Evolutionary conservation across 2,113 vertebrate genomes (phyloP), one percentile per base, ranked within the genome.

Genomic region (Chunga burmeisteri): DNA sequence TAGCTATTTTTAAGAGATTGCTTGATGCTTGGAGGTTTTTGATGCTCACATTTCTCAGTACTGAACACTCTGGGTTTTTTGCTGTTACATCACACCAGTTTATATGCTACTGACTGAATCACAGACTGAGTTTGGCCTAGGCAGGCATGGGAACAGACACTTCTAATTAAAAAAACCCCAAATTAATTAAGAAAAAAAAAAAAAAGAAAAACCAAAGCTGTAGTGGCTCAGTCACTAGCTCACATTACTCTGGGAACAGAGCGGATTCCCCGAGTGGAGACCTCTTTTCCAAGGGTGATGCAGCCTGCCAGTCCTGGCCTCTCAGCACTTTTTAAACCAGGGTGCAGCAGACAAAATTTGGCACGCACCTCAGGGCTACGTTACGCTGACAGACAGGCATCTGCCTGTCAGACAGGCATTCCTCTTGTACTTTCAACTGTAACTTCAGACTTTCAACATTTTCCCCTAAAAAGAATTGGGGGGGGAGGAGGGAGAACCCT

Each of bases 1-100:
- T 72, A 93, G 88, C 82, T 96, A 49, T 92, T 96, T 94, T 94
- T 86, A 96, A 90, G 66, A 49, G 85, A 19, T n/a, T 90, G 70
- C 58, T 68, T 80, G n/a, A 83, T 86, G 86, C 68, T 66, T 46
- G 32, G 58, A 89, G 56, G 40, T 17, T 80, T 73, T 67, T 65
- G 68, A 61, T 94, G 84, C 44, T 96, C 61, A 47, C 22, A 47
- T 87, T 90, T 88, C 81, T 82, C 42, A 63, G 53, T 25, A 52
- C 36, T 18, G 36, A 58, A 68, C 0, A 0, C n/a, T 74, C 53
- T 42, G 18, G 18, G 49, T 71, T 72, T 58, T 73, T 72, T 78
- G 53, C 21, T 36, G 52, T 70, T 81, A 32, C 36, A 47, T 67
- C 3, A 3, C 34, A 59, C 13, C 30, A 29, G 19, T 82, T 90